Conservation (phyloP, 1,140 invertebrate species). For the Drosophila serrata region DNA sequence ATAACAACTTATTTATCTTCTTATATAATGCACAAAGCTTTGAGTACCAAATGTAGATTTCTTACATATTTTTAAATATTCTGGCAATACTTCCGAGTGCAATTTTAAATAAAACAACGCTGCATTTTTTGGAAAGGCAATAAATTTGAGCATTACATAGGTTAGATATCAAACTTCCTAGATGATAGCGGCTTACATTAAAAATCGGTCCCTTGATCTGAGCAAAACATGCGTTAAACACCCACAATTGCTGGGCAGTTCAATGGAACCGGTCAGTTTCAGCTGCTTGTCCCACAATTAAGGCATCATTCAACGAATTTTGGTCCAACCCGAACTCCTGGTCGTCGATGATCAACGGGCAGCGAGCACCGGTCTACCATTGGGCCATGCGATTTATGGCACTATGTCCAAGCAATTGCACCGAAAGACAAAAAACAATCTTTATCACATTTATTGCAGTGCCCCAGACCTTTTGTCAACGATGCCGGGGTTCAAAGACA, state of each 20-base stretch:
- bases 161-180: conserved; percentile 9
- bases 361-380: conserved; percentile 41
- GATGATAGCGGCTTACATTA: conserved; percentile 1
- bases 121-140: neutral
- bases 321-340: conserved; percentile 34
- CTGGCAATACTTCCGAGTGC: too few relatives aligned
- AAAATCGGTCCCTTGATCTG: conserved; percentile 17
- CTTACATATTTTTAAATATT: too few relatives aligned
- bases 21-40: too few relatives aligned
- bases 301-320: conserved; percentile 74
- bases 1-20: too few relatives aligned
- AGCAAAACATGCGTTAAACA: conserved; percentile 60
- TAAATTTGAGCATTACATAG: conserved; percentile 57
- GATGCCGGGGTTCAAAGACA: conserved; percentile 38
- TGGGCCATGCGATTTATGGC: conserved; percentile 66
- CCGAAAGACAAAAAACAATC: conserved; percentile 70
- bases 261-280: conserved; percentile 55
- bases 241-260: conserved; percentile 66
- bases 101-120: neutral
- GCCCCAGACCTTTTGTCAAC: conserved; percentile 68
- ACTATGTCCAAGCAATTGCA: conserved; percentile 62
- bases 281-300: conserved; percentile 76
- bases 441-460: conserved; percentile 83
- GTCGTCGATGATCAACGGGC: conserved; percentile 39
- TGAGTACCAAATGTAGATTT: too few relatives aligned